A percentile compares a stretch with the other conserved stretches of the same genome.
Evolutionary conservation across 2,113 vertebrate genomes (phyloP).

Genomic region (Brienomyrus brachyistius): DNA sequence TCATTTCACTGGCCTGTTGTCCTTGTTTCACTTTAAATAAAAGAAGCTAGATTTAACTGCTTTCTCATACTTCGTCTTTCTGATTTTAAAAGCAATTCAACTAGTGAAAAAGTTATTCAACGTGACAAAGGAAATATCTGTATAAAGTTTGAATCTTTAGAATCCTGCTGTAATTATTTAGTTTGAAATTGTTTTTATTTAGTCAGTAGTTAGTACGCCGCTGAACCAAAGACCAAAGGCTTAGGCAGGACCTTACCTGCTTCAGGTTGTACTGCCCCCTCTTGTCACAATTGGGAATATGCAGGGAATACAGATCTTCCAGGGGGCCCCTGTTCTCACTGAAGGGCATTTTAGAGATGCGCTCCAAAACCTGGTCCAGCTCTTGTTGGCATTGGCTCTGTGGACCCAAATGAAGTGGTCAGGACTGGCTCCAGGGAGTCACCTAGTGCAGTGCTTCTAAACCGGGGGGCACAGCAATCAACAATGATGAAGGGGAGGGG

Average conservation of each 20-base stretch:
- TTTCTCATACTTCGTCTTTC: not conserved
- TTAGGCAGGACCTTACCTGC: conserved; percentile 64
- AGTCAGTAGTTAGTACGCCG: not conserved
- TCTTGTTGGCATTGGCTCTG: conserved; percentile 87
- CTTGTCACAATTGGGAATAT: conserved; percentile 95
- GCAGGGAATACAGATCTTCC: conserved; percentile 85
- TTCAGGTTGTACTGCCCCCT: conserved; percentile 87
- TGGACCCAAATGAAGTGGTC: not conserved
- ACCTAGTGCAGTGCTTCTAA: not conserved
- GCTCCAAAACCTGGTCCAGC: conserved; percentile 80
- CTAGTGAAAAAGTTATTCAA: not conserved
- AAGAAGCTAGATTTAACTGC: not conserved
- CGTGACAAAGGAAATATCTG: not conserved
- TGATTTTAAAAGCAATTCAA: not conserved
- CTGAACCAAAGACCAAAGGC: not conserved
- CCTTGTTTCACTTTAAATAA: conserved; percentile 24
- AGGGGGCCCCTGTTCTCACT: conserved; percentile 80
- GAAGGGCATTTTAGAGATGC: conserved; percentile 82
- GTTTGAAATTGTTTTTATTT: not conserved
- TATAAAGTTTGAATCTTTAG: not conserved
- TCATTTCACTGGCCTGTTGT: conserved; percentile 14
- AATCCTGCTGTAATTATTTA: not conserved
- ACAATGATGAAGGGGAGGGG: not conserved
- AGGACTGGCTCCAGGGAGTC: conserved; percentile 23
- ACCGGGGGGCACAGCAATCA: not conserved